Conservation (phyloP, 2,113 vertebrate species). For the Nestor notabilis region DNA sequence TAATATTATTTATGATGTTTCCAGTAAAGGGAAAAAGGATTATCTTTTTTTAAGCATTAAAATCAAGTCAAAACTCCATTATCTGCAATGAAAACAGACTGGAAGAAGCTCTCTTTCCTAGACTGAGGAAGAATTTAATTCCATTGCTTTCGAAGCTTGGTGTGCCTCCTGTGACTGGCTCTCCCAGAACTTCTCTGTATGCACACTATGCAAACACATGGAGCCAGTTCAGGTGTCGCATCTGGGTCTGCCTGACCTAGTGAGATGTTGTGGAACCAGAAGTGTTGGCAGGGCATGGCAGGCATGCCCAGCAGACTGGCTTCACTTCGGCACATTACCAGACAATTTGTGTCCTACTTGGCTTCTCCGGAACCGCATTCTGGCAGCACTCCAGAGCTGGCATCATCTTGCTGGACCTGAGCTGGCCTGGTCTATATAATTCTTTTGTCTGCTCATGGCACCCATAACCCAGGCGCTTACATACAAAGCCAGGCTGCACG, state of each 20-base stretch:
- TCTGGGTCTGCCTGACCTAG: neutral
- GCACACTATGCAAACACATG: rapidly evolving
- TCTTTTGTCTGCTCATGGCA: neutral
- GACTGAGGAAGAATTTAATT: neutral
- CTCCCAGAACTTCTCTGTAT: neutral
- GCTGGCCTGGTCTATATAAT: neutral
- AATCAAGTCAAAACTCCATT: neutral
- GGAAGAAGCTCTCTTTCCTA: neutral
- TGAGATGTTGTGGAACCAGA: neutral
- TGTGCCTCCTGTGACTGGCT: neutral
- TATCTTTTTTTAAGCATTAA: neutral
- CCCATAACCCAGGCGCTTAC: neutral
- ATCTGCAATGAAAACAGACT: neutral
- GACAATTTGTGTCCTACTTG: neutral
- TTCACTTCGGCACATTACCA: neutral
- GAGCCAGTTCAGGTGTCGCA: neutral
- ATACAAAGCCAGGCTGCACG: neutral
- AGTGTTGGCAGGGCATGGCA: neutral
- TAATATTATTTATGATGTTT: neutral
- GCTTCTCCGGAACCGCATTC: neutral
- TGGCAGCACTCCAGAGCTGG: neutral
- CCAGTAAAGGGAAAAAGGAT: neutral
- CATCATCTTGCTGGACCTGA: neutral
- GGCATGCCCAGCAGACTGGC: neutral
- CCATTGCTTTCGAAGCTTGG: neutral